phyloP scores from a whole-genome alignment of 2,888 invertebrate species.

The Zaprionus obscuricornis region DNA sequence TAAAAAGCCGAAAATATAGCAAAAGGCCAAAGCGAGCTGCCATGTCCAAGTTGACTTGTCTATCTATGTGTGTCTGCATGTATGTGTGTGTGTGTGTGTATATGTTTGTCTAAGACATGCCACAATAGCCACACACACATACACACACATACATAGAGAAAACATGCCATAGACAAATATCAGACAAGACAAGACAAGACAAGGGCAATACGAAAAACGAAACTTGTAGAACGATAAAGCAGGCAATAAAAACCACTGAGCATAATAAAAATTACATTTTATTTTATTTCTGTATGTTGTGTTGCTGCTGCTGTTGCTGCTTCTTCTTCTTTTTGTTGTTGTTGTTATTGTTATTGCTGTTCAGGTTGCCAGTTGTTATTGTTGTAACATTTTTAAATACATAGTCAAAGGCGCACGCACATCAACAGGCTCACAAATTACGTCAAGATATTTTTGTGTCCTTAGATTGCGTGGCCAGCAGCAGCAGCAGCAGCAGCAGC shows the following conservation, averaged over 20 bases:
- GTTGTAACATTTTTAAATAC: slow-evolving; percentile 64
- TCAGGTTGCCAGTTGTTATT: neutral
- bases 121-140: slow-evolving; percentile 20
- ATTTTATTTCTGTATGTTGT: slow-evolving; percentile 64
- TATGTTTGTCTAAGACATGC: slow-evolving; percentile 65
- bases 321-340: neutral
- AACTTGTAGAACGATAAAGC: slow-evolving; percentile 76
- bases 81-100: slow-evolving; percentile 22
- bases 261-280: slow-evolving; percentile 78
- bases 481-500: slow-evolving; percentile 11
- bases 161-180: slow-evolving; percentile 74
- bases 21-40: slow-evolving; percentile 52
- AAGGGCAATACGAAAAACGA: slow-evolving; percentile 48
- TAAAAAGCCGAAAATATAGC: slow-evolving; percentile 68
- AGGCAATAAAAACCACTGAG: slow-evolving; percentile 77
- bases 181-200: slow-evolving; percentile 61
- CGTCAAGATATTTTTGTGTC: slow-evolving; percentile 62
- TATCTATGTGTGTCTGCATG: slow-evolving; percentile 23
- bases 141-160: slow-evolving; percentile 6
- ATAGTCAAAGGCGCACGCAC: slow-evolving; percentile 58
- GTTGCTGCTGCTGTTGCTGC: slow-evolving; percentile 5
- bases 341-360: neutral
- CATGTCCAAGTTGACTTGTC: slow-evolving; percentile 60
- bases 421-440: slow-evolving; percentile 64
- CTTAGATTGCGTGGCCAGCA: slow-evolving; percentile 65